Percentiles rank a stretch among this genome's conserved stretches.
Evolutionary conservation across 2,797 vertebrate genomes (phyloP).

Genomic region (Scyliorhinus canicula): DNA sequence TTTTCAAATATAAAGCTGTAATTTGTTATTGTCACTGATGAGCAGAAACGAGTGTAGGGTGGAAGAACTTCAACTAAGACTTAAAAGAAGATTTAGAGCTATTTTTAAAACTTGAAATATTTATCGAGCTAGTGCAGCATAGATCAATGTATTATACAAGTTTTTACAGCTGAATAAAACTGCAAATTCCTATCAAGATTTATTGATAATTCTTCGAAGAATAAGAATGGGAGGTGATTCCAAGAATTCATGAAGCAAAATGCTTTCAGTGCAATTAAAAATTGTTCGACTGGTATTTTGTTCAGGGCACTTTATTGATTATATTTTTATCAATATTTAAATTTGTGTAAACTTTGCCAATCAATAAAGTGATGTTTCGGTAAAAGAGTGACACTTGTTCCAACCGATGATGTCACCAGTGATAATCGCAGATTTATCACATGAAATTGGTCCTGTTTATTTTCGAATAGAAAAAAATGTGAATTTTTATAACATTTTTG

Average conservation of each 20-base stretch:
- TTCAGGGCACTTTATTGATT: not conserved
- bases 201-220: not conserved
- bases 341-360: not conserved
- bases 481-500: not conserved
- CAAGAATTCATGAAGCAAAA: not conserved
- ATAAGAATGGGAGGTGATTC: not conserved
- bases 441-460: not conserved
- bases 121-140: not conserved
- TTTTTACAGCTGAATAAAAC: not conserved
- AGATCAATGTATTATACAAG: not conserved
- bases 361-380: not conserved
- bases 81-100: not conserved
- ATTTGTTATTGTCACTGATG: not conserved
- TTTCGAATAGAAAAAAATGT: not conserved
- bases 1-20: not conserved
- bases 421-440: not conserved
- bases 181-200: not conserved
- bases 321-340: not conserved
- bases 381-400: not conserved
- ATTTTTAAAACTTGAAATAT: not conserved
- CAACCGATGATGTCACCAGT: not conserved
- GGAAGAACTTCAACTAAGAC: not conserved
- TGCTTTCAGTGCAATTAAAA: not conserved
- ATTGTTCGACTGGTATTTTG: not conserved
- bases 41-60: not conserved